A percentile compares a stretch with the other conserved stretches of the same genome.
Evolutionary conservation across 2,797 vertebrate genomes (phyloP).

Genomic region (Glyptemys insculpta): DNA sequence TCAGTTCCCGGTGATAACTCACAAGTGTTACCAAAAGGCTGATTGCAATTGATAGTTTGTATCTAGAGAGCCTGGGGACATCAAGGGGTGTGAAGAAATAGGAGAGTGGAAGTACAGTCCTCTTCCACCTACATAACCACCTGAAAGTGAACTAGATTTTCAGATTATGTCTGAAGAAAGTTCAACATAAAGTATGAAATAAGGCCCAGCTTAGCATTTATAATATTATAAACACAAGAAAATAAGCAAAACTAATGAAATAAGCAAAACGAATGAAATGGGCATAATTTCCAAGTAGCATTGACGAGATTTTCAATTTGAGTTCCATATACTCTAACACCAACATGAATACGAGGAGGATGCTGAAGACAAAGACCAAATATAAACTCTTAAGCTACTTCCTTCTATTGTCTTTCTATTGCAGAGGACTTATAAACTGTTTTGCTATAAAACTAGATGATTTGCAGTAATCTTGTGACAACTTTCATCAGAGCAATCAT

Average conservation of each 20-base stretch:
- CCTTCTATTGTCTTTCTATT: conserved; percentile 35
- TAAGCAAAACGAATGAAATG: background rate
- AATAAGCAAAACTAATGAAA: background rate
- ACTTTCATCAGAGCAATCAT: conserved; percentile 67
- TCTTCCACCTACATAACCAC: background rate
- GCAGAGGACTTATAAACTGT: conserved; percentile 21
- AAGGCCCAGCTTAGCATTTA: background rate
- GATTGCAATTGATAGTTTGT: background rate
- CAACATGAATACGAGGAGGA: conserved; percentile 8
- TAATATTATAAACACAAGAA: background rate
- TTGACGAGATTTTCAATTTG: background rate
- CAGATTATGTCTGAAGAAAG: background rate
- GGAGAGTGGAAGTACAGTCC: background rate
- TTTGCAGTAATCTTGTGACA: conserved; percentile 54
- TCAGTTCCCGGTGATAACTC: background rate
- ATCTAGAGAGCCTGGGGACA: background rate
- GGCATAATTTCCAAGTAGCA: background rate
- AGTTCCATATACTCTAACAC: background rate
- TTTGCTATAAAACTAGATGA: conserved; percentile 45
- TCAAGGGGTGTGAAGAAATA: background rate
- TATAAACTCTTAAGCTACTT: conserved; percentile 1
- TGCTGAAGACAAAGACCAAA: conserved; percentile 39
- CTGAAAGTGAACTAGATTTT: background rate
- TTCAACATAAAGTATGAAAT: background rate
- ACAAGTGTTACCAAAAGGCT: background rate